phyloP scores from a whole-genome alignment of 2,797 vertebrate genomes.

The Thalassophryne amazonica region DNA sequence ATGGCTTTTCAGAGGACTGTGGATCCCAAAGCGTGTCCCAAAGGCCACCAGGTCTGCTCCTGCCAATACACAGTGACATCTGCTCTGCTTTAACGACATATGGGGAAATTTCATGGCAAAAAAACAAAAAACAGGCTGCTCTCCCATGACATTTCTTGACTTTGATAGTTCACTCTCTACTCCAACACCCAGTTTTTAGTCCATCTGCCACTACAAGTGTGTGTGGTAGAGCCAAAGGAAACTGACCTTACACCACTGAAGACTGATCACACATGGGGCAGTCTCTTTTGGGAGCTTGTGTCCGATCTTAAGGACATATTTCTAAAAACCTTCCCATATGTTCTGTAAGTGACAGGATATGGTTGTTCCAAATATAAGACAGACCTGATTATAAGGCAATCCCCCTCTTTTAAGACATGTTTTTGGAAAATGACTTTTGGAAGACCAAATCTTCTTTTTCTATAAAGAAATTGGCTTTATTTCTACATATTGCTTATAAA shows the following conservation, averaged over 20 bases:
- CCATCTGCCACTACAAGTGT: constrained; percentile 16
- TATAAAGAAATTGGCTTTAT: no score
- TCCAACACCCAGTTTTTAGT: constrained; percentile 53
- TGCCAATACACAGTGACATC: constrained; percentile 58
- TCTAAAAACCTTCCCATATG: no score
- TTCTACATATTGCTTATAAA: no score
- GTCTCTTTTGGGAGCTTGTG: constrained; percentile 12
- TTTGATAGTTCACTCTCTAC: constrained; percentile 61
- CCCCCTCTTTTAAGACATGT: no score
- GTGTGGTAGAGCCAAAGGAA: constrained; percentile 24
- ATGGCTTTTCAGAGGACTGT: constrained; percentile 34
- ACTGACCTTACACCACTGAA: constrained; percentile 32
- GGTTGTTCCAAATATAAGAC: no score
- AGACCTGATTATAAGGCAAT: no score
- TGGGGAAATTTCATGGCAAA: constrained; percentile 56
- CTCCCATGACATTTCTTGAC: constrained; percentile 51
- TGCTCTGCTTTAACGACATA: constrained; percentile 58
- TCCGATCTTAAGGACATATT: neutral
- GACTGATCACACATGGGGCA: constrained; percentile 17
- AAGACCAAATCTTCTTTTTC: no score
- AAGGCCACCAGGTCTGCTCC: constrained; percentile 29
- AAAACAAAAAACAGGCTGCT: constrained; percentile 58
- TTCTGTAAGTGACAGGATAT: no score
- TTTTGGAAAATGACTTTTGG: no score
- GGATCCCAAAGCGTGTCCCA: constrained; percentile 40